phyloP scores from a whole-genome alignment of 2,113 vertebrate species.

The cat (Felis catus) region DNA sequence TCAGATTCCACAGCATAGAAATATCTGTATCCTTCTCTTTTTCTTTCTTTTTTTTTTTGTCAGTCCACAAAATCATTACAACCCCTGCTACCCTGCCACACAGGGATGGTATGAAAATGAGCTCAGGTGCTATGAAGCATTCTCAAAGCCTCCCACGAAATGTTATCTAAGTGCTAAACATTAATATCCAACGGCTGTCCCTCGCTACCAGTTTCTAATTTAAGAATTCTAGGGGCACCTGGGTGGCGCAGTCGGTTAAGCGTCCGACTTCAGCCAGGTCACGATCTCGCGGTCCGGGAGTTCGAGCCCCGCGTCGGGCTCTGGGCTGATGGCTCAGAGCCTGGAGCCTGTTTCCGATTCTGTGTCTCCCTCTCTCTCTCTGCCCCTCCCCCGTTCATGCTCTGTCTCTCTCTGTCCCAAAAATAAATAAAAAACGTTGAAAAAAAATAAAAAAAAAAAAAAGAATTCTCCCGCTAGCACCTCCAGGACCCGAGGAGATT shows the following conservation, averaged over 20 bases:
- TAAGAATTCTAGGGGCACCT: background rate
- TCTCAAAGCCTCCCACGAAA: background rate
- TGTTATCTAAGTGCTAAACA: conserved; percentile 30
- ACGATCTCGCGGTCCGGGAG: too few species aligned
- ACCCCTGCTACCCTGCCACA: background rate
- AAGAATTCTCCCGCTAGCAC: background rate
- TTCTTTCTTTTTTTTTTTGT: background rate
- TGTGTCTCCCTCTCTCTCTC: too few species aligned
- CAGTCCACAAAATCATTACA: background rate
- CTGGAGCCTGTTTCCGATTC: too few species aligned
- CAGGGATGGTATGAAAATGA: background rate
- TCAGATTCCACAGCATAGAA: background rate
- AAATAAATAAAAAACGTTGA: too few species aligned
- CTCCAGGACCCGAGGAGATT: background rate
- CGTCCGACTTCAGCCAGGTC: too few species aligned
- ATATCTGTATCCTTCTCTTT: background rate
- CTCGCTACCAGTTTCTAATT: background rate
- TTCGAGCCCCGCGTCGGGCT: too few species aligned
- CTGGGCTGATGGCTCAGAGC: too few species aligned
- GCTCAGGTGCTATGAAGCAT: background rate
- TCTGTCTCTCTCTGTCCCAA: too few species aligned
- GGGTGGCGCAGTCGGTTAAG: too few species aligned
- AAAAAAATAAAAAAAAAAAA: too few species aligned
- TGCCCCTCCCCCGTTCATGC: too few species aligned
- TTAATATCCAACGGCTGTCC: conserved; percentile 7